phyloP scores from a whole-genome alignment of 2,797 vertebrate genomes.

The Falco cherrug region DNA sequence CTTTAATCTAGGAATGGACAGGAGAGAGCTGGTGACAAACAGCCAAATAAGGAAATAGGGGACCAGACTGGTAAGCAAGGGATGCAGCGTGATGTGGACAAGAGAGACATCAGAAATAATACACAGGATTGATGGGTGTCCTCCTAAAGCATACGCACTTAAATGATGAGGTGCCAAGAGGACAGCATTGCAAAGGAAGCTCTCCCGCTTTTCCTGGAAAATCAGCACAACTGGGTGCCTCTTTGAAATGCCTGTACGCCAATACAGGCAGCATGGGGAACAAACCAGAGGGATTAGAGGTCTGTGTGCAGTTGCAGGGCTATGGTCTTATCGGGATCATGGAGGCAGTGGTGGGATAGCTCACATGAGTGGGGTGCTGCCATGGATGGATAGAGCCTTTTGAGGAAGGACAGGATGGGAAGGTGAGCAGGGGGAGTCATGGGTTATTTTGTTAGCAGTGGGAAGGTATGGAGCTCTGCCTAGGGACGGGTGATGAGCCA shows the following conservation, averaged over 20 bases:
- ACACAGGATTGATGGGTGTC: not conserved
- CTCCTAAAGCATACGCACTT: not conserved
- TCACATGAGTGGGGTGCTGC: not conserved
- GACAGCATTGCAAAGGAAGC: not conserved
- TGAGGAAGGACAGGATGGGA: not conserved
- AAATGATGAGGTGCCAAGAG: not conserved
- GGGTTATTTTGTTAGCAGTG: not conserved
- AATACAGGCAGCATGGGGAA: not conserved
- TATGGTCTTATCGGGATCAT: not conserved
- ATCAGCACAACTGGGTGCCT: not conserved
- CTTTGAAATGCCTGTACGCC: not conserved
- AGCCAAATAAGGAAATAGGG: not conserved
- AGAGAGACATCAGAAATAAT: not conserved
- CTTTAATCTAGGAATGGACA: not conserved
- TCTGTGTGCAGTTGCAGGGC: not conserved
- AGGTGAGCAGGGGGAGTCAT: accelerated
- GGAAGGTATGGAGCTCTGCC: not conserved
- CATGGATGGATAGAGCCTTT: not conserved
- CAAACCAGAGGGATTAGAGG: not conserved
- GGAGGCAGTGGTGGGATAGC: not conserved
- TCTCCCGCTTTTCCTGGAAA: not conserved
- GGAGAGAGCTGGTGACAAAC: not conserved
- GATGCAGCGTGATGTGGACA: not conserved
- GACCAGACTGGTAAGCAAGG: not conserved
- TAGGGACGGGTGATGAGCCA: not conserved